These are phyloP conservation scores for Mandrillus leucophaeus DNA, from an alignment of 2,113 vertebrate species.

Conservation along the genomic window DNA sequence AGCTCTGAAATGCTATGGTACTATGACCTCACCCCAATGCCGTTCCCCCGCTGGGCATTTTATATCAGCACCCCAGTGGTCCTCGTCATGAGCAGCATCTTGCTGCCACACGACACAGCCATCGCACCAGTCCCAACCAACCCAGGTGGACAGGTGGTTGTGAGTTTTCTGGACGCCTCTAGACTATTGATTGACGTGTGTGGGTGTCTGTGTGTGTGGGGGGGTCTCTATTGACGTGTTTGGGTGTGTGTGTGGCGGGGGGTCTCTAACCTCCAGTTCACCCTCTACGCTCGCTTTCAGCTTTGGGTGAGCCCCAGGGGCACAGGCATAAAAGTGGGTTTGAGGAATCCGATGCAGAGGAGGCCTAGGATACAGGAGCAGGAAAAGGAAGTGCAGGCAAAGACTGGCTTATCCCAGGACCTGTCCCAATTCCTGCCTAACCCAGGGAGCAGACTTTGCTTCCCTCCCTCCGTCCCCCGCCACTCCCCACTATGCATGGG, in stretches of 20 bases:
- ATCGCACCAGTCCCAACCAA: not conserved
- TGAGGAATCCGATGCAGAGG: not conserved
- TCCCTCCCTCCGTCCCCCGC: not conserved
- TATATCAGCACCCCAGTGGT: not conserved
- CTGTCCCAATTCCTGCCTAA: not conserved
- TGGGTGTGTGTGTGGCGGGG: not conserved
- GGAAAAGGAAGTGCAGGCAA: not conserved
- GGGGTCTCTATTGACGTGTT: not conserved
- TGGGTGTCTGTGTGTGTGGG: not conserved
- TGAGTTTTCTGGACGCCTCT: not conserved
- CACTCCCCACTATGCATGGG: not conserved
- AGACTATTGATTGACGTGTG: not conserved
- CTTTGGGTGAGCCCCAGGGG: not conserved
- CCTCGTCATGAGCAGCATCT: too few relatives aligned
- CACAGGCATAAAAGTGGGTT: not conserved
- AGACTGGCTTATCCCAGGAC: not conserved
- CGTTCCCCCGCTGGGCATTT: too few relatives aligned
- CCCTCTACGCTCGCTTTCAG: not conserved
- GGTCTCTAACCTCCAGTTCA: not conserved
- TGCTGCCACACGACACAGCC: too few relatives aligned
- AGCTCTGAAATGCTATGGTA: not conserved
- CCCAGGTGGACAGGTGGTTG: not conserved
- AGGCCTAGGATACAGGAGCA: not conserved
- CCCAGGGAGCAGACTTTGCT: not conserved
- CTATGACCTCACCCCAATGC: not conserved